phyloP scores from a whole-genome alignment of 2,888 invertebrate genomes.

The Ischnura elegans region DNA sequence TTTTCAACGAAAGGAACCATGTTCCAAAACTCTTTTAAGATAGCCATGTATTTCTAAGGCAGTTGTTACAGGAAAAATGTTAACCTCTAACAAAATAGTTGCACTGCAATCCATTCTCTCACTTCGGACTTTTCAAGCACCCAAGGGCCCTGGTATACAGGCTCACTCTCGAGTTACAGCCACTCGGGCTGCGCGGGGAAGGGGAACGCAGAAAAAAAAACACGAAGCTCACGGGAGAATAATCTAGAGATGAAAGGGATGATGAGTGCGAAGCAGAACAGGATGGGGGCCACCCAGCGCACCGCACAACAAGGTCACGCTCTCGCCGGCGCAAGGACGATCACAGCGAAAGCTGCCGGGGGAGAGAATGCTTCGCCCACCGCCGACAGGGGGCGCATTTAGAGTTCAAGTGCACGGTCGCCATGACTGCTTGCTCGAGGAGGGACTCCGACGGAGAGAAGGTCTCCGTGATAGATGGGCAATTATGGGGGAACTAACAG shows the following conservation, averaged over 20 bases:
- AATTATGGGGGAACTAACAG: too few relatives aligned
- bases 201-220: not conserved
- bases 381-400: not conserved
- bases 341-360: slow-evolving; percentile 47
- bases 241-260: slow-evolving; percentile 17
- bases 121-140: too few relatives aligned
- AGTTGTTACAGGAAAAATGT: too few relatives aligned
- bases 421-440: not conserved
- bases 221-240: not conserved
- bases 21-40: too few relatives aligned
- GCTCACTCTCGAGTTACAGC: not conserved
- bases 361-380: not conserved
- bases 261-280: not conserved
- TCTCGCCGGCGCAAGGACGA: slow-evolving; percentile 54
- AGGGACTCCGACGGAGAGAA: not conserved
- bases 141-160: not conserved
- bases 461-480: not conserved
- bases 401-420: slow-evolving; percentile 4
- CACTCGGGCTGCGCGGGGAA: not conserved
- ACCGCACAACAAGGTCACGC: slow-evolving; percentile 54
- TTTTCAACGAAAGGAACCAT: too few relatives aligned
- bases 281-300: slow-evolving; percentile 4
- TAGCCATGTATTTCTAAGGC: too few relatives aligned
- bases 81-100: too few relatives aligned
- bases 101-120: too few relatives aligned